phyloP scores from a whole-genome alignment of 2,888 invertebrate species.

The Euclidia mi region DNA sequence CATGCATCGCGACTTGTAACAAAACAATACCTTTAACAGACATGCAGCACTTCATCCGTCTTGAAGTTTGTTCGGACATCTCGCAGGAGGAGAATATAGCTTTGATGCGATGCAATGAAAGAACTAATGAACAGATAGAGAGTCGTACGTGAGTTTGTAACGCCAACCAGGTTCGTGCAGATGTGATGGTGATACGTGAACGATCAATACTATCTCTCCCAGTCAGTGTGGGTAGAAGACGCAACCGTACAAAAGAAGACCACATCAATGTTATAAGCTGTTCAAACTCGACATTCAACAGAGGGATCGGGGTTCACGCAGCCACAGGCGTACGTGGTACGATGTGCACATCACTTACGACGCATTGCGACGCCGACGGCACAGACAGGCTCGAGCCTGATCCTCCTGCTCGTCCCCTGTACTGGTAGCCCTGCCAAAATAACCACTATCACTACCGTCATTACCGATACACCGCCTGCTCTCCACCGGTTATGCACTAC shows the following conservation, averaged over 20 bases:
- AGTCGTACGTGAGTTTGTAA: constrained; percentile 66
- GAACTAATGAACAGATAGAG: constrained; percentile 73
- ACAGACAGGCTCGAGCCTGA: constrained; percentile 96
- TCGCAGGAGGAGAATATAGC: constrained; percentile 71
- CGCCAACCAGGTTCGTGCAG: constrained; percentile 81
- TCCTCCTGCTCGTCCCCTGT: constrained; percentile 92
- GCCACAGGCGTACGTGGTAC: constrained; percentile 70
- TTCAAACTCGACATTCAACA: constrained; percentile 79
- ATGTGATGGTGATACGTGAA: constrained; percentile 76
- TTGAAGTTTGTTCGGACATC: constrained; percentile 66
- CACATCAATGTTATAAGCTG: constrained; percentile 80
- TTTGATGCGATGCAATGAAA: constrained; percentile 74
- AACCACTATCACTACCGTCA: constrained; percentile 74
- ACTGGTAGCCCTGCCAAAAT: constrained; percentile 91
- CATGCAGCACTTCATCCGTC: constrained; percentile 78
- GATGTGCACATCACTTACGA: constrained; percentile 90
- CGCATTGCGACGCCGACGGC: constrained; percentile 93
- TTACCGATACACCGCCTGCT: constrained; percentile 47
- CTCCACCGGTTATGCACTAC: constrained; percentile 38
- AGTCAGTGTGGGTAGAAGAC: constrained; percentile 81
- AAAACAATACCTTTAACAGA: constrained; percentile 64
- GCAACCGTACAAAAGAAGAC: constrained; percentile 78
- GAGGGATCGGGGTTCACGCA: constrained; percentile 72
- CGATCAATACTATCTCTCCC: constrained; percentile 78
- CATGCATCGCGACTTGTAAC: constrained; percentile 74